Evolutionary conservation across 2,113 vertebrate genomes (phyloP).

Genomic region (Rattus rattus): DNA sequence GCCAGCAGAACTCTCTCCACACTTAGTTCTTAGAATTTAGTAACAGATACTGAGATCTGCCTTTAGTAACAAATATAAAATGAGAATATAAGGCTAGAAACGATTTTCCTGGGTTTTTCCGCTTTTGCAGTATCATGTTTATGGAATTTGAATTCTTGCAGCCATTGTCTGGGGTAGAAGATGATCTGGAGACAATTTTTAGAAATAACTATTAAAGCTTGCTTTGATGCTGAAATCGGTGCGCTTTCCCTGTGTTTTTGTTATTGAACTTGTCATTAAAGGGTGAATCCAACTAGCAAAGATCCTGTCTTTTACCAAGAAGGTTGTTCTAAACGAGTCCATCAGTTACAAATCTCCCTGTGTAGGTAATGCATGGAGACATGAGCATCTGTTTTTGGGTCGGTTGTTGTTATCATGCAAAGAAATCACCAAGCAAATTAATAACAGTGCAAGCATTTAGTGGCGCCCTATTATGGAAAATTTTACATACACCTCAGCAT

Average conservation of each 20-base stretch:
- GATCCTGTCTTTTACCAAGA: not conserved
- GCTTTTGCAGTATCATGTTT: slow-evolving; percentile 63
- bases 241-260: slow-evolving; percentile 47
- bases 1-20: not conserved
- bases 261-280: slow-evolving; percentile 59
- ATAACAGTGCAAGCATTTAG: not conserved
- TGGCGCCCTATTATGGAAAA: not conserved
- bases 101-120: slow-evolving; percentile 42
- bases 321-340: slow-evolving; percentile 19
- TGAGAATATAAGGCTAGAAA: slow-evolving; percentile 38
- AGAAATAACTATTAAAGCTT: slow-evolving; percentile 57
- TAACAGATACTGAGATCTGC: slow-evolving; percentile 33
- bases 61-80: slow-evolving; percentile 51
- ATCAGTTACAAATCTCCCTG: not conserved
- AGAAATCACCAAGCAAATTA: not conserved
- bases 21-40: slow-evolving; percentile 57
- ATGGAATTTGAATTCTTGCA: slow-evolving; percentile 57
- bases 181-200: slow-evolving; percentile 12
- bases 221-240: slow-evolving; percentile 61
- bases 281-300: not conserved
- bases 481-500: not conserved
- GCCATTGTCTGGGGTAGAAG: not conserved
- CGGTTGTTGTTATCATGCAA: not conserved
- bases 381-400: not conserved
- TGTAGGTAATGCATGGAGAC: not conserved